Evolutionary conservation across 2,113 vertebrate genomes (phyloP).

Genomic region (Hippocampus mohnikei): DNA sequence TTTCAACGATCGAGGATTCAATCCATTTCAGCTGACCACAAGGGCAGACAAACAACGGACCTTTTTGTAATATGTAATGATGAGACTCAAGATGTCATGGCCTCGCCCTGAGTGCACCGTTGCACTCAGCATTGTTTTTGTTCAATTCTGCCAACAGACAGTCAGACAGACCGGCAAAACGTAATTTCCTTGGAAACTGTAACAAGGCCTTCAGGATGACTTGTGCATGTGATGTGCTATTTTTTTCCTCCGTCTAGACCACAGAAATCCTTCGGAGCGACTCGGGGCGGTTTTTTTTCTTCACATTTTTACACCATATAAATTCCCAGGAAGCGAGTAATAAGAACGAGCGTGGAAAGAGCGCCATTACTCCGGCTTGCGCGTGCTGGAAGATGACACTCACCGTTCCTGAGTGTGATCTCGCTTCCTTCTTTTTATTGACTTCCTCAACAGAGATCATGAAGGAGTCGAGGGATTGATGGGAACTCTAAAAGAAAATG

Average conservation of each 20-base stretch:
- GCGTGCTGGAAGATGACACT: slow-evolving; percentile 25
- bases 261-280: slow-evolving; percentile 5
- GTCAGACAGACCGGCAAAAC: background rate
- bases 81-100: background rate
- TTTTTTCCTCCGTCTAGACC: slow-evolving; percentile 6
- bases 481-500: slow-evolving; percentile 17
- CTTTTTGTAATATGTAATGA: background rate
- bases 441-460: slow-evolving; percentile 26
- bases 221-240: background rate
- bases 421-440: slow-evolving; percentile 34
- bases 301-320: background rate
- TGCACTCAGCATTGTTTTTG: background rate
- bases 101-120: background rate
- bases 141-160: background rate
- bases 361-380: slow-evolving; percentile 3
- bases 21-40: background rate
- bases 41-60: background rate
- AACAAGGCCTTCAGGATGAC: background rate
- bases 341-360: background rate
- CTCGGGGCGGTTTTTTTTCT: background rate
- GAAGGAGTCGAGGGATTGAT: slow-evolving; percentile 10
- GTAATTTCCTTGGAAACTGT: background rate
- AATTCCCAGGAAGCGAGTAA: slow-evolving; percentile 17
- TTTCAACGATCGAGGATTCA: background rate
- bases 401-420: slow-evolving; percentile 5